These are phyloP conservation scores for Chaetodon auriga DNA, from an alignment of 2,113 vertebrate genomes.

Conservation along the genomic window DNA sequence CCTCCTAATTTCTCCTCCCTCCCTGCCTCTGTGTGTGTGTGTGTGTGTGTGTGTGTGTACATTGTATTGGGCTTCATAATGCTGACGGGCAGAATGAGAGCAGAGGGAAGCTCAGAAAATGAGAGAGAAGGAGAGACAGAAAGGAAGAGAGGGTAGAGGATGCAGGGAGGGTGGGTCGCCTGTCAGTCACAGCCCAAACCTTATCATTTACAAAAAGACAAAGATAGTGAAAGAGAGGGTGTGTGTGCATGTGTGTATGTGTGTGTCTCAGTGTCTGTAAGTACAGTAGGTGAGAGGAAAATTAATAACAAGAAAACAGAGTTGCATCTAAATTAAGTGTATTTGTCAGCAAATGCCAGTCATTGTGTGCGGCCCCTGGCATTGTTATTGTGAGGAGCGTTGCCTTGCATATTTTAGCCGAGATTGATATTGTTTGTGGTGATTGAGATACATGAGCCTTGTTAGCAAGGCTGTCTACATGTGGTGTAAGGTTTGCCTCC, in stretches of 20 bases:
- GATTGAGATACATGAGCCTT: conserved; percentile 59
- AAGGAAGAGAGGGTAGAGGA: conserved; percentile 44
- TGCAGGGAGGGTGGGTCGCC: conserved; percentile 49
- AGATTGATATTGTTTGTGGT: conserved; percentile 63
- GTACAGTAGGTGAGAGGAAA: conserved; percentile 37
- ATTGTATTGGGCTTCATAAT: conserved; percentile 73
- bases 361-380: conserved; percentile 47
- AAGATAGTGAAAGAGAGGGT: conserved; percentile 13
- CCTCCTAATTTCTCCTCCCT: conserved; percentile 54
- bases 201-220: conserved; percentile 62
- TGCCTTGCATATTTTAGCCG: conserved; percentile 54
- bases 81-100: conserved; percentile 82
- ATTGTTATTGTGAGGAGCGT: conserved; percentile 44
- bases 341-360: conserved; percentile 69
- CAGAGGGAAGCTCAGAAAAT: conserved; percentile 70
- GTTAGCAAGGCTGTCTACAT: conserved; percentile 54
- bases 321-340: conserved; percentile 63
- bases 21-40: background rate
- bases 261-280: background rate
- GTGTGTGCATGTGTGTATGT: background rate
- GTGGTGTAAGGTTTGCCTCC: conserved; percentile 13
- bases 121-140: conserved; percentile 61
- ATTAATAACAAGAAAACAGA: conserved; percentile 59
- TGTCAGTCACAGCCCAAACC: conserved; percentile 64
- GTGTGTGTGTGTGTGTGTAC: conserved; percentile 36